Base-by-base conservation (phyloP, 2,113 vertebrate genomes). In the Neodon shergylaensis region DNA sequence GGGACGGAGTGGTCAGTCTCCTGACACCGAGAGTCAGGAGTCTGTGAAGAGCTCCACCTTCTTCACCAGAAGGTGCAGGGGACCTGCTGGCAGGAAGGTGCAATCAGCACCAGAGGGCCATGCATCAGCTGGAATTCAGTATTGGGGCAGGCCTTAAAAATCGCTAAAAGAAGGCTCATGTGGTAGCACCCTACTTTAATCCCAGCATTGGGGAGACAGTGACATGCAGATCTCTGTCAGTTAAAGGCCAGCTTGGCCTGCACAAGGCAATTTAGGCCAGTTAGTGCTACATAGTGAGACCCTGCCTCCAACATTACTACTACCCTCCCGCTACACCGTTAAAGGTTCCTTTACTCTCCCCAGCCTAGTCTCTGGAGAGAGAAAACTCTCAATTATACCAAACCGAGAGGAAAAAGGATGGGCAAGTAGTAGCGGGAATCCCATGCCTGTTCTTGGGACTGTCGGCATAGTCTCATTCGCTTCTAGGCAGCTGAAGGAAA, bases 41-140 rank as follows among this genome's bases (percentile, higher is more conserved):
- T 9, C 17, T 17, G 28, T 2, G 24, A 31, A 36, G 44, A 82
- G 66, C 66, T 3, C 19, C 2, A 0, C 4, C 14, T 61, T 78
- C 49, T 17, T 61, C 77, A 0, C 19, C 54, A 10, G 36, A 49
- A 97, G 96, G 97, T 97, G 85, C 19, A 77, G 49, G 76, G 88
- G 39, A 24, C 65, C 31, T 11, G 39, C 4, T 2, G 1, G 7
- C 7, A 39, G 76, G 84, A 49, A 22, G 28, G 39, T 42, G 4
- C 1, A 31, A 19, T 5, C 22, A 33, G 19, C 39, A 24, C 61
- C 83, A 5, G 5, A 33, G 82, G 92, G 52, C 49, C 76, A 44
- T 14, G 63, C 17, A 17, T 21, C 26, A 19, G 16, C 70, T 0
- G 58, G 66, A 68, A 19, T 31, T 63, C 49, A 24, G 28, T 12